phyloP scores from a whole-genome alignment of 2,113 vertebrate genomes.

The Sebastes schlegelii region DNA sequence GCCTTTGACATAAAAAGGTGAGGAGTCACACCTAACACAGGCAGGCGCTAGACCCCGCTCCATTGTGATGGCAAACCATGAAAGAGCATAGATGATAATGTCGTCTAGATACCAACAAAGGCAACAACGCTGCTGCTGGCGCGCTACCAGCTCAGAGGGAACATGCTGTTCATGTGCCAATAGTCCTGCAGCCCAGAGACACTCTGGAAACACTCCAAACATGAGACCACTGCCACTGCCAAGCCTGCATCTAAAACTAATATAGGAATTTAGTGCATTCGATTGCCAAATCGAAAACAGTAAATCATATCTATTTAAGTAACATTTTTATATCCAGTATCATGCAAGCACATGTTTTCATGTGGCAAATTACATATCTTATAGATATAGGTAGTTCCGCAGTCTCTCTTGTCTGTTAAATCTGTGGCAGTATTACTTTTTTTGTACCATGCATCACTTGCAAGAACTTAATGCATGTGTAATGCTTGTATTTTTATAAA shows the following conservation, averaged over 20 bases:
- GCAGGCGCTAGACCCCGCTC: constrained; percentile 3
- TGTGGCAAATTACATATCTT: neutral
- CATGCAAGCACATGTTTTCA: neutral
- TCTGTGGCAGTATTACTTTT: neutral
- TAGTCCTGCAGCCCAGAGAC: constrained; percentile 47
- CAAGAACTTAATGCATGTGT: neutral
- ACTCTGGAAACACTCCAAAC: constrained; percentile 55
- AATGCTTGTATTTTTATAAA: neutral
- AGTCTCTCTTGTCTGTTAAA: neutral
- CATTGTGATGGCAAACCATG: constrained; percentile 30
- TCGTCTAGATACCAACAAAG: constrained; percentile 53
- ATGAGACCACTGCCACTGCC: constrained; percentile 43
- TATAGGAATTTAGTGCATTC: constrained; percentile 23
- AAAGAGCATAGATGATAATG: constrained; percentile 55
- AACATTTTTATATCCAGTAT: constrained; percentile 1
- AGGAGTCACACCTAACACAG: constrained; percentile 49
- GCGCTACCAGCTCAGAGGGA: constrained; percentile 43
- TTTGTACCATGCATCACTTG: neutral
- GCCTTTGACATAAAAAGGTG: constrained; percentile 48
- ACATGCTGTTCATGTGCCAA: constrained; percentile 60
- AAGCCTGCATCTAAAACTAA: constrained; percentile 31
- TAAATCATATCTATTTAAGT: constrained; percentile 36
- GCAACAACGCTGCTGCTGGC: constrained; percentile 28
- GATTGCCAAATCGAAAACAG: constrained; percentile 14
- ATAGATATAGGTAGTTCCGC: neutral